These are phyloP conservation scores for Hylomyscus alleni DNA, from an alignment of 2,797 vertebrate species.

Conservation along the genomic window DNA sequence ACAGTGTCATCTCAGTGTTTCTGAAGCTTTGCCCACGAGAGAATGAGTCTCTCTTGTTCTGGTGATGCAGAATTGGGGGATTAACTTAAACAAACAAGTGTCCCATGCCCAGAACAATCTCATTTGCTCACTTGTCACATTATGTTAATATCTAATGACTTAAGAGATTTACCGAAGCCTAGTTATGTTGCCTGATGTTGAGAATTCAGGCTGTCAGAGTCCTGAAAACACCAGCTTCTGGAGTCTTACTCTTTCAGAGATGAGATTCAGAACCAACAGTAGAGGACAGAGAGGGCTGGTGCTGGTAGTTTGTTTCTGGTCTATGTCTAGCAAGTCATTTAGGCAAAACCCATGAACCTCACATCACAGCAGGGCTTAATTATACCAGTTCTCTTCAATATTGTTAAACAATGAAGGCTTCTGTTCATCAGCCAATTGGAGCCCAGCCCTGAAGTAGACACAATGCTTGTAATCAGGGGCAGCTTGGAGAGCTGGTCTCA, in stretches of 20 bases:
- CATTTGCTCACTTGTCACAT: not conserved
- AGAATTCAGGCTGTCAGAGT: not conserved
- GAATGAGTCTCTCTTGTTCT: not conserved
- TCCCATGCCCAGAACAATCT: not conserved
- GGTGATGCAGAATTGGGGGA: not conserved
- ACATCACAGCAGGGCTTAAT: not conserved
- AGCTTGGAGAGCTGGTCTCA: constrained; percentile 1
- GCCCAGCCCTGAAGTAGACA: not conserved
- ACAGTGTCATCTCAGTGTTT: not conserved
- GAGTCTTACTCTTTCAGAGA: not conserved
- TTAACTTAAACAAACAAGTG: not conserved
- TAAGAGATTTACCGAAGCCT: not conserved
- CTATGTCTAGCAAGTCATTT: constrained; percentile 65
- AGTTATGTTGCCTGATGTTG: not conserved
- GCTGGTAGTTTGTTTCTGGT: not conserved
- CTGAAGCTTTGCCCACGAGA: not conserved
- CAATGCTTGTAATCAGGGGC: constrained; percentile 65
- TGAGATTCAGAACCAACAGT: not conserved
- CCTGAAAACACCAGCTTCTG: not conserved
- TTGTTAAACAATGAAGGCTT: constrained; percentile 67
- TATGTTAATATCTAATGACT: not conserved
- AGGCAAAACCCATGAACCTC: constrained; percentile 8
- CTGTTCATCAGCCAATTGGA: constrained; percentile 60
- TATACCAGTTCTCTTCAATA: constrained; percentile 35
- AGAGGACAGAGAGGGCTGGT: not conserved